These are phyloP conservation scores for Clupea harengus DNA, from an alignment of 2,113 vertebrate species.

Conservation along the genomic window DNA sequence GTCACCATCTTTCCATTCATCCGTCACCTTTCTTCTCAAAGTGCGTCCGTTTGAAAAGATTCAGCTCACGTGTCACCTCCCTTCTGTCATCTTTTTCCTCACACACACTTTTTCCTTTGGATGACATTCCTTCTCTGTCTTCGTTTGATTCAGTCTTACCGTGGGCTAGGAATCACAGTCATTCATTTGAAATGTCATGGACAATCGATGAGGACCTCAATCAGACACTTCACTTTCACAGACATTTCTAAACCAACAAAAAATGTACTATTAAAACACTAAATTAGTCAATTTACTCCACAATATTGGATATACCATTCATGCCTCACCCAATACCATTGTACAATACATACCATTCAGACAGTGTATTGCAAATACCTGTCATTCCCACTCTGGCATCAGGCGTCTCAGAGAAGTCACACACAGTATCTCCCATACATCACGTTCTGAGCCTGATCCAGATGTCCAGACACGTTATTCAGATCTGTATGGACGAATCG, in stretches of 20 bases:
- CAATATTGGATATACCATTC: no score
- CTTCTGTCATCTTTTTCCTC: neutral
- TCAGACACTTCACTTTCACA: neutral
- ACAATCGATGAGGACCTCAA: neutral
- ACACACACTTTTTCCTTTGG: neutral
- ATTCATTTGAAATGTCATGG: neutral
- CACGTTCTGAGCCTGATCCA: neutral
- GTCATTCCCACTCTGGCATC: neutral
- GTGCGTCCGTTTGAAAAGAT: no score
- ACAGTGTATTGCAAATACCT: neutral
- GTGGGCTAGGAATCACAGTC: neutral
- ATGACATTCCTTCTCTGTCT: neutral
- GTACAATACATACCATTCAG: neutral
- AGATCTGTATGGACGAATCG: neutral
- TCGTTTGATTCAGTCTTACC: neutral
- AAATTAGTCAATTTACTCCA: no score
- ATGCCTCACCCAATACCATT: neutral
- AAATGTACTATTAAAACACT: neutral
- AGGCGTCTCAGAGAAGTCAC: neutral
- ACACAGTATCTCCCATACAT: neutral
- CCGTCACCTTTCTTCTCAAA: no score
- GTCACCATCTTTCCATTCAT: neutral
- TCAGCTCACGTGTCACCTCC: no score
- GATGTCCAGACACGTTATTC: neutral
- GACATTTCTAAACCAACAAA: neutral